Conservation (phyloP, 1,140 invertebrate species). For the Rhopalosiphum maidis region DNA sequence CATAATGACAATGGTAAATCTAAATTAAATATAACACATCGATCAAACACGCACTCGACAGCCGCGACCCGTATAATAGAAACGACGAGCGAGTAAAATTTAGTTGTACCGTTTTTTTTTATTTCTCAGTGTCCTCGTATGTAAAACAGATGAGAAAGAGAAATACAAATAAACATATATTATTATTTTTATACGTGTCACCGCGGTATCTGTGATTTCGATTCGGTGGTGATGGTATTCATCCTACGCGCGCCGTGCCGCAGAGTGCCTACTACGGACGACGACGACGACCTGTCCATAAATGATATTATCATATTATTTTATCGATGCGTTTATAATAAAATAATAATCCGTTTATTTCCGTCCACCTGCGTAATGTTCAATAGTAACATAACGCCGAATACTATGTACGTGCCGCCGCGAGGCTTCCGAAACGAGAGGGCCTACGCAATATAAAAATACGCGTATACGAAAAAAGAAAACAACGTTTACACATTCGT, state of each 20-base stretch:
- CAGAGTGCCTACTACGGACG: background rate
- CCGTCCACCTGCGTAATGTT: background rate
- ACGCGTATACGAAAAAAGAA: background rate
- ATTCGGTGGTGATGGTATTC: background rate
- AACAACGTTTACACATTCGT: background rate
- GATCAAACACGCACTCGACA: background rate
- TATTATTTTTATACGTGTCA: background rate
- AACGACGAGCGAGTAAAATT: background rate
- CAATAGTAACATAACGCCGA: background rate
- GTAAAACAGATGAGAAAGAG: background rate
- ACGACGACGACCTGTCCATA: background rate
- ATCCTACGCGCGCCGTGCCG: background rate
- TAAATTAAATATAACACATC: background rate
- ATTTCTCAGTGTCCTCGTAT: background rate
- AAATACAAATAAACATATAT: background rate
- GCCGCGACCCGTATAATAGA: background rate
- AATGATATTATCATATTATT: background rate
- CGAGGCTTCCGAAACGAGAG: background rate
- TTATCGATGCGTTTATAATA: background rate
- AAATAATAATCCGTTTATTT: background rate
- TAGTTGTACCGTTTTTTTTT: background rate
- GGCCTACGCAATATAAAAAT: background rate
- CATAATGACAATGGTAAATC: background rate
- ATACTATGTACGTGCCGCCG: background rate
- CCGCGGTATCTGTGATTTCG: background rate